Base-by-base conservation (phyloP, 1,140 invertebrate species). In the Anoplophora glabripennis region DNA sequence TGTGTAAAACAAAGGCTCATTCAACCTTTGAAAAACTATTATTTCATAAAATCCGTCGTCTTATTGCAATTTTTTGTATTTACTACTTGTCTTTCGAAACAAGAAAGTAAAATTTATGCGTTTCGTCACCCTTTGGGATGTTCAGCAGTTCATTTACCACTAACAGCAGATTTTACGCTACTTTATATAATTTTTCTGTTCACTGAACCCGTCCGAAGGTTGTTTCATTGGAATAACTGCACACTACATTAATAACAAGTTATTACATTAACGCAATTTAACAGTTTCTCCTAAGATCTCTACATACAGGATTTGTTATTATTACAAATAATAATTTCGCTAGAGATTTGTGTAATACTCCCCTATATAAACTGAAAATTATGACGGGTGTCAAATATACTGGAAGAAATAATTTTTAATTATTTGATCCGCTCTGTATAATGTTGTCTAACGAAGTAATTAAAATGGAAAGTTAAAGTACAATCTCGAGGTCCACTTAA, bases 391-490 rank as follows among this genome's bases (percentile, higher is more conserved):
- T n/a, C n/a, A n/a, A n/a, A n/a, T n/a, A n/a, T n/a, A n/a, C n/a
- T n/a, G n/a, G n/a, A n/a, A n/a, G n/a, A n/a, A n/a, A n/a, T n/a
- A n/a, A n/a, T n/a, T n/a, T n/a, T n/a, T n/a, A n/a, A n/a, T 7
- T n/a, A 41, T 41, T n/a, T 41, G 15, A 41, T 3, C 7, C 38
- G 38, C 7, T 41, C 38, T 12, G n/a, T 41, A 41, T 12, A 2
- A 12, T 7, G 15, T 7, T 41, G n/a, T 41, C 15, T 41, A 12
- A 12, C 7, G n/a, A 41, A 41, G 7, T 41, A 12, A 41, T 17
- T 41, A 41, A 41, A 12, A 41, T 41, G 52, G 28, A 38, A 17
- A 53, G 9, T 18, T 35, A 41, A 21, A 4, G 11, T 46, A 46
- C n/a, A 11, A 46, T n/a, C 11, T 4, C 11, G 5, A 14, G 18